A percentile compares a stretch with the other conserved stretches of the same genome.
Conservation (phyloP, 2,888 invertebrate genomes). For the Agrotis clavis region DNA sequence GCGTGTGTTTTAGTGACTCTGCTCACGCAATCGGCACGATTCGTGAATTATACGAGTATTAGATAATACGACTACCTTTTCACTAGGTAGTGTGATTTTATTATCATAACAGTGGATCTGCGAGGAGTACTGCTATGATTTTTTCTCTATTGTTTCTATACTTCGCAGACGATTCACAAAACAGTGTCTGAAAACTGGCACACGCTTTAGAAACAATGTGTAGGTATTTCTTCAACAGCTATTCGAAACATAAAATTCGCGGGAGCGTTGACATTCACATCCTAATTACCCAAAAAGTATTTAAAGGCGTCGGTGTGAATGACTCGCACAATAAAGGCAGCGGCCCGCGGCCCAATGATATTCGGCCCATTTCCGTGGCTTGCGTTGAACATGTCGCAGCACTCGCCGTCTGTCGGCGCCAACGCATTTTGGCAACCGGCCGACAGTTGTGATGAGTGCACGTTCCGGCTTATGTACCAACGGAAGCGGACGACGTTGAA, state of each 20-base stretch:
- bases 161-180: constrained; percentile 18
- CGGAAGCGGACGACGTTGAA: constrained; percentile 56
- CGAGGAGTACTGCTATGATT: constrained; percentile 5
- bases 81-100: constrained; percentile 4
- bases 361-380: constrained; percentile 65
- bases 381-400: constrained; percentile 55
- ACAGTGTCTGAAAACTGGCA: constrained; percentile 18
- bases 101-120: constrained; percentile 21
- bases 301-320: constrained; percentile 69
- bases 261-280: constrained; percentile 58
- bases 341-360: too few species aligned
- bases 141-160: constrained; percentile 9
- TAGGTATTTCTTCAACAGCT: constrained; percentile 23
- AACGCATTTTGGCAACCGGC: constrained; percentile 74
- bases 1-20: constrained; percentile 19
- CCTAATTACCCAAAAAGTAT: constrained; percentile 71
- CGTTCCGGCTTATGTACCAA: constrained; percentile 69
- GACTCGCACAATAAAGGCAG: constrained; percentile 67
- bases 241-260: constrained; percentile 30
- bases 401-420: constrained; percentile 64
- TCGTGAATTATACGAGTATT: constrained; percentile 18
- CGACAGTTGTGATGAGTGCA: constrained; percentile 74
- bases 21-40: constrained; percentile 22
- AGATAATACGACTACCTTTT: constrained; percentile 9
- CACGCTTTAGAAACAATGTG: constrained; percentile 30